Conservation (phyloP, 35 echinoderm and acorn worm genomes). For the Eucidaris tribuloides region DNA sequence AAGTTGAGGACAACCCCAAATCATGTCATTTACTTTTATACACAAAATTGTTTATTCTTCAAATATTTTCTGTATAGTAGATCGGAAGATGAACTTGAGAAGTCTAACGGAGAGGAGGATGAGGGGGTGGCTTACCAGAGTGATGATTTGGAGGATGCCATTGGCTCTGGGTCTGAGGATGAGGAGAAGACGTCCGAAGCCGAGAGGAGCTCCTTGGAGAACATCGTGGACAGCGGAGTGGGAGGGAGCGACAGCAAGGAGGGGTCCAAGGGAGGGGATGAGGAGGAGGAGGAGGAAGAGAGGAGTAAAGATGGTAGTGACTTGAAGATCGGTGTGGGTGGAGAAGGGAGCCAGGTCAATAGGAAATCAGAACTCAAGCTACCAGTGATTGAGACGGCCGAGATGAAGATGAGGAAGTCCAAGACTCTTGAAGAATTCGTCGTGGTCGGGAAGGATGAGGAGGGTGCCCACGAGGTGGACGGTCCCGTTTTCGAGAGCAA, state of each 20-base stretch:
- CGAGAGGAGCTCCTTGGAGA: conserved; percentile 5
- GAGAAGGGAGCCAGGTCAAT: not conserved
- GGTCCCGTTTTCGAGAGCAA: not conserved
- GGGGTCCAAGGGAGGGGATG: not conserved
- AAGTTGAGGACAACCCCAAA: too few species aligned
- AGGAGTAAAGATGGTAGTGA: not conserved
- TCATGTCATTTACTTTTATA: too few species aligned
- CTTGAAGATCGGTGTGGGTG: not conserved
- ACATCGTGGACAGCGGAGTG: not conserved
- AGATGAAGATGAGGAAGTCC: conserved; percentile 49
- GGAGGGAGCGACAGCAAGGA: not conserved
- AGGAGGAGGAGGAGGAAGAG: not conserved
- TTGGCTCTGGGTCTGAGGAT: not conserved
- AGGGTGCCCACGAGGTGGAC: not conserved
- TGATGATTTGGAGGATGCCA: conserved; percentile 22
- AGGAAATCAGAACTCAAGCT: not conserved
- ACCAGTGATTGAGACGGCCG: conserved; percentile 6
- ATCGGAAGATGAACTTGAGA: conserved; percentile 5
- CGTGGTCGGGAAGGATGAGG: conserved; percentile 41
- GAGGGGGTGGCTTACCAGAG: not conserved
- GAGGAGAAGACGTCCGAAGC: conserved; percentile 8
- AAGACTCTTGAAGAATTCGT: conserved; percentile 74
- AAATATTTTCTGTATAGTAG: not conserved
- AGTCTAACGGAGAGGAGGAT: not conserved
- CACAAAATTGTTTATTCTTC: too few species aligned